Conservation (phyloP, 1,140 invertebrate species). For the Idris sp. region DNA sequence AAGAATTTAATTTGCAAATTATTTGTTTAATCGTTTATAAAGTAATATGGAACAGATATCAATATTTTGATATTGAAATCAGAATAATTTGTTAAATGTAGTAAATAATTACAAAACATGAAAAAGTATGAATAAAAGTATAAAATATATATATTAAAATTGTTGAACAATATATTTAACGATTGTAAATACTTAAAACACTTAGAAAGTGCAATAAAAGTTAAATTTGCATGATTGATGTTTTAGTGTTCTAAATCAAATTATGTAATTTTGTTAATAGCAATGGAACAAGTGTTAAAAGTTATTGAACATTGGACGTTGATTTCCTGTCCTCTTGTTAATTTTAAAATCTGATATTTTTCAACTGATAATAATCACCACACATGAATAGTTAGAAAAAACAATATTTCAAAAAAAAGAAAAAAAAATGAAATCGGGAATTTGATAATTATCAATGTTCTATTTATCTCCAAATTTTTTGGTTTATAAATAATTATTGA, state of each 20-base stretch:
- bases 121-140: no score
- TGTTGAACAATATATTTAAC: neutral
- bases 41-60: no score
- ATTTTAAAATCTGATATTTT: conserved; percentile 37
- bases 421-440: neutral
- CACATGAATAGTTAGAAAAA: neutral
- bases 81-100: conserved; percentile 14
- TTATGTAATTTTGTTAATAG: conserved; percentile 23
- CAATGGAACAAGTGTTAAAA: conserved; percentile 11
- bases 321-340: neutral
- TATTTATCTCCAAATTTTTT: conserved; percentile 3
- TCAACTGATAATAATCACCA: conserved; percentile 5
- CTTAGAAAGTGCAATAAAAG: conserved; percentile 22
- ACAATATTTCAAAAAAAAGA: no score
- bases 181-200: neutral
- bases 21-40: no score
- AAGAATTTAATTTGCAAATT: no score
- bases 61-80: no score
- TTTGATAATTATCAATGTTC: conserved; percentile 8
- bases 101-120: no score
- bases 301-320: conserved; percentile 29
- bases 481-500: neutral
- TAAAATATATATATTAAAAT: conserved; percentile 7
- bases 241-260: conserved; percentile 7
- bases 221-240: conserved; percentile 31